Conservation (phyloP, 2,797 vertebrate species). For the Chelon labrosus region DNA sequence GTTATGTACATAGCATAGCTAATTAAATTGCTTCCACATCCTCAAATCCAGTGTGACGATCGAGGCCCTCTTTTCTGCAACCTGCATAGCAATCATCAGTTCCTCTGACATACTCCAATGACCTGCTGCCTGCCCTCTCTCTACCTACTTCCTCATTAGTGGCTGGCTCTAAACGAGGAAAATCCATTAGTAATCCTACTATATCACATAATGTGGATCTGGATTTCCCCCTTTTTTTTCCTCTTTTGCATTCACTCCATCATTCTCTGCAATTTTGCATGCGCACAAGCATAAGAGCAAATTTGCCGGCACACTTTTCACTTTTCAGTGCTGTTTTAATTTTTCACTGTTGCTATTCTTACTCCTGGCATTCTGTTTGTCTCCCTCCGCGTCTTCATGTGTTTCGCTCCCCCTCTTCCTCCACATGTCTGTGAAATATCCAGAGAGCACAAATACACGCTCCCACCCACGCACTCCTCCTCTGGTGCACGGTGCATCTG, state of each 20-base stretch:
- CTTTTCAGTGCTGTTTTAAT: too few species aligned
- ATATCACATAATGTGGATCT: conserved; percentile 41
- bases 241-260: conserved; percentile 21
- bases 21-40: conserved; percentile 71
- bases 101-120: conserved; percentile 58
- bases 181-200: conserved; percentile 72
- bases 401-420: conserved; percentile 37
- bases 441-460: conserved; percentile 49
- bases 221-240: conserved; percentile 25
- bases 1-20: conserved; percentile 59
- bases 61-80: conserved; percentile 62
- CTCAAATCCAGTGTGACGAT: conserved; percentile 65
- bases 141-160: conserved; percentile 78
- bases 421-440: conserved; percentile 59
- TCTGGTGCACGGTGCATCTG: conserved; percentile 50
- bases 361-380: conserved; percentile 43
- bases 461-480: conserved; percentile 52
- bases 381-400: conserved; percentile 23
- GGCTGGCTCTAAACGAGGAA: conserved; percentile 57
- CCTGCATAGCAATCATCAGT: conserved; percentile 78
- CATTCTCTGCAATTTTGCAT: conserved; percentile 37
- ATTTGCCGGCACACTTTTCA: conserved; percentile 14
- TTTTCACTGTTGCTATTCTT: conserved; percentile 40
- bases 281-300: conserved; percentile 11
- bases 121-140: conserved; percentile 68